Conservation (phyloP, 2,888 invertebrate genomes). For the Ametastegia equiseti region DNA sequence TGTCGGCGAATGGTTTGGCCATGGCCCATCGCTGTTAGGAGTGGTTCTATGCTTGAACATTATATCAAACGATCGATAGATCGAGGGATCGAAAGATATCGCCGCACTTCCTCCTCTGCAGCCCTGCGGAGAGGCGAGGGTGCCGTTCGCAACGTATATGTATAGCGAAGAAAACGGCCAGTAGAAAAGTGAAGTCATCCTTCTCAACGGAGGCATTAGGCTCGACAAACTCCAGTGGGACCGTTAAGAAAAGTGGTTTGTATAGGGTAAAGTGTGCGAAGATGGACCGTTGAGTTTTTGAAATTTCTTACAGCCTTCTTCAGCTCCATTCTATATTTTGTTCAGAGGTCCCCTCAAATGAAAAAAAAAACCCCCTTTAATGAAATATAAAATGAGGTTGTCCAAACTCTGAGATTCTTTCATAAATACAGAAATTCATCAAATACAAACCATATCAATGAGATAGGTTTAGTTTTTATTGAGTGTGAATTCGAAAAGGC, state of each 20-base stretch:
- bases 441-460: too few relatives aligned
- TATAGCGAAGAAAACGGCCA: conserved; percentile 20
- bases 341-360: too few relatives aligned
- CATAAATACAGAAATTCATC: too few relatives aligned
- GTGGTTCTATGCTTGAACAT: conserved; percentile 19
- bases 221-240: conserved; percentile 14
- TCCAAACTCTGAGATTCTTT: too few relatives aligned
- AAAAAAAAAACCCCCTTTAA: too few relatives aligned
- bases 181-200: conserved; percentile 23
- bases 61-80: conserved; percentile 12
- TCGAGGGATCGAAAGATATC: neutral
- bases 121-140: neutral
- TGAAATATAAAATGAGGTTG: too few relatives aligned
- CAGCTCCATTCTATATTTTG: too few relatives aligned
- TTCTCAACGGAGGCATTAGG: conserved; percentile 18
- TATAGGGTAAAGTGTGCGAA: conserved; percentile 13
- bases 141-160: neutral
- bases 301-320: too few relatives aligned
- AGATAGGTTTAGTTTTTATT: too few relatives aligned
- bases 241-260: neutral
- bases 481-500: too few relatives aligned
- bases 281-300: neutral
- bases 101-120: neutral
- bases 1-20: conserved; percentile 16
- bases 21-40: conserved; percentile 5